phyloP scores from a whole-genome alignment of 2,888 invertebrate species.

The Clostera curtula region DNA sequence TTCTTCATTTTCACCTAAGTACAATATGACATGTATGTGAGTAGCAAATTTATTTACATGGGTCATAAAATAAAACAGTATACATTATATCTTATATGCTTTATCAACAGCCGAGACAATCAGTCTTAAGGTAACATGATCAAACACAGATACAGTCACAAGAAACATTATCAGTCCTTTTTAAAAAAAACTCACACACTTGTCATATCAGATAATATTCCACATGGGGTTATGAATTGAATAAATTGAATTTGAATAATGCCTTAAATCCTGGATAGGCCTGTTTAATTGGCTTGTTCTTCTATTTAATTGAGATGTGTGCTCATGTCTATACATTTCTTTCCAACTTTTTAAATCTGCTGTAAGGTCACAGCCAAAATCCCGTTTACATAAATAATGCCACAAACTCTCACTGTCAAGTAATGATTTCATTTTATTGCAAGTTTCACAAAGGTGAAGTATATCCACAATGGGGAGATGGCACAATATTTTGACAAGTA shows the following conservation, averaged over 20 bases:
- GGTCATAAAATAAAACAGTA: too few species aligned
- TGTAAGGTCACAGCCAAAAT: slow-evolving; percentile 30
- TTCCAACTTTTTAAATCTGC: slow-evolving; percentile 38
- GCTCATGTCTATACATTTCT: slow-evolving; percentile 35
- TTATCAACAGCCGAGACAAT: too few species aligned
- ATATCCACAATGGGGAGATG: slow-evolving; percentile 39
- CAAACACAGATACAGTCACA: too few species aligned
- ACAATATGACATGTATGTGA: slow-evolving; percentile 24
- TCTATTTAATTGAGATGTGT: slow-evolving; percentile 25
- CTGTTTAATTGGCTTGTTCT: slow-evolving; percentile 13
- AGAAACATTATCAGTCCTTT: too few species aligned
- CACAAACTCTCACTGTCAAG: slow-evolving; percentile 45
- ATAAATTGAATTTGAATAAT: slow-evolving; percentile 48
- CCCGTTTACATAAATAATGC: slow-evolving; percentile 50
- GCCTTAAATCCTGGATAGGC: slow-evolving; percentile 48
- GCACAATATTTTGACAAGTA: slow-evolving; percentile 44
- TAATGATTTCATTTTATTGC: slow-evolving; percentile 37
- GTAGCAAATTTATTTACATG: slow-evolving; percentile 11
- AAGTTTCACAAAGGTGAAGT: slow-evolving; percentile 43
- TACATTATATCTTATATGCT: too few species aligned
- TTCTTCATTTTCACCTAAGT: slow-evolving; percentile 52
- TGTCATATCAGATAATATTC: slow-evolving; percentile 34
- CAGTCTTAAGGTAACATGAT: too few species aligned
- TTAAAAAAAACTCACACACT: not conserved
- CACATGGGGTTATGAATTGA: slow-evolving; percentile 58